phyloP scores from a whole-genome alignment of 2,888 invertebrate species.

The Acrobasis suavella region DNA sequence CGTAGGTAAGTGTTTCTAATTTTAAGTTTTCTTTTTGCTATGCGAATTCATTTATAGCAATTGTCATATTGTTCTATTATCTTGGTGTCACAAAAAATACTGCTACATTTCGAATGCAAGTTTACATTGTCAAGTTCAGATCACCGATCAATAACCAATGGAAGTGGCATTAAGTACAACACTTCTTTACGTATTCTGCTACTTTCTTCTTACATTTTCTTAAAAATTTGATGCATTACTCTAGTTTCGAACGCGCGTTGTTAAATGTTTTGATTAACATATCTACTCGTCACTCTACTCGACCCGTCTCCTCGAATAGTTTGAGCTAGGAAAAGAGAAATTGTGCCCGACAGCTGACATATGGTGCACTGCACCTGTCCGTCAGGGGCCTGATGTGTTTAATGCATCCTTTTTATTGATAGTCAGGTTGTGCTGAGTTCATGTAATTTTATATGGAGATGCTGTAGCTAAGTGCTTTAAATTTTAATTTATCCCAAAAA shows the following conservation, averaged over 20 bases:
- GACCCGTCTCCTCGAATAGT: background rate
- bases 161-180: too few species aligned
- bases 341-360: constrained; percentile 56
- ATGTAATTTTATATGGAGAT: background rate
- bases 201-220: too few species aligned
- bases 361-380: constrained; percentile 63
- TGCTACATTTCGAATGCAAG: background rate
- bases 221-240: too few species aligned
- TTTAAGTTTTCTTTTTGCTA: background rate
- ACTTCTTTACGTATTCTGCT: too few species aligned
- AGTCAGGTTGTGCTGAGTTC: constrained; percentile 13
- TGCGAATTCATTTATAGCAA: background rate
- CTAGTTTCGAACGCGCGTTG: too few species aligned
- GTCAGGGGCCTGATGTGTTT: constrained; percentile 42
- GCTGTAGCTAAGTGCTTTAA: too few species aligned
- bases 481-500: too few species aligned
- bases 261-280: too few species aligned
- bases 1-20: background rate
- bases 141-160: too few species aligned
- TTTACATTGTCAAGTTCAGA: too few species aligned
- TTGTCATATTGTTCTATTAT: background rate
- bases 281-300: background rate
- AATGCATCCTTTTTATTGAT: constrained; percentile 32
- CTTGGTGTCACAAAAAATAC: background rate
- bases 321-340: constrained; percentile 40